phyloP scores from a whole-genome alignment of 2,888 invertebrate genomes.

The Heliconius charithonia region DNA sequence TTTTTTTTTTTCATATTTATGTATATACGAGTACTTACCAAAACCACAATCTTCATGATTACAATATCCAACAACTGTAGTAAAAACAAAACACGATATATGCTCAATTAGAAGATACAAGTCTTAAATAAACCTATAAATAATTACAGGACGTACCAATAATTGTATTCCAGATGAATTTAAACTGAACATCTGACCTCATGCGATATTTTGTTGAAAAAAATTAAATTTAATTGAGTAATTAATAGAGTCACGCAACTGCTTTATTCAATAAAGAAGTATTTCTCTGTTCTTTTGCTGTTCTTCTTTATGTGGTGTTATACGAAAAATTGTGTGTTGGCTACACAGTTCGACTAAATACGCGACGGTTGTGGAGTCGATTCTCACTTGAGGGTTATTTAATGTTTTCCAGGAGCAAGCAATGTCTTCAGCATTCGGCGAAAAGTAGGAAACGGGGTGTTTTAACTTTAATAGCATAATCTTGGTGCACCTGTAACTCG shows the following conservation, averaged over 20 bases:
- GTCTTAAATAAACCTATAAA: slow-evolving; percentile 27
- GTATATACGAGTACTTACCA: slow-evolving; percentile 37
- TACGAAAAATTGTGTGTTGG: not conserved
- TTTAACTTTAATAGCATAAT: too few relatives aligned
- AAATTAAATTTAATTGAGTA: not conserved
- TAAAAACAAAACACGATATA: not conserved
- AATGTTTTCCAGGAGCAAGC: too few relatives aligned
- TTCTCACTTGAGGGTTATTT: too few relatives aligned
- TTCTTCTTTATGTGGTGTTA: too few relatives aligned
- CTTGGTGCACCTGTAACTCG: too few relatives aligned
- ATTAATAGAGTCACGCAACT: not conserved
- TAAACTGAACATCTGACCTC: slow-evolving; percentile 27
- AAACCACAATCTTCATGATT: slow-evolving; percentile 41
- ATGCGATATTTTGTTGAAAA: not conserved
- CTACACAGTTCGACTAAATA: too few relatives aligned
- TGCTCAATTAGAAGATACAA: not conserved
- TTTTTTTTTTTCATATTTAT: not conserved
- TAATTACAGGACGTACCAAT: slow-evolving; percentile 27
- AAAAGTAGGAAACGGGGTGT: too few relatives aligned
- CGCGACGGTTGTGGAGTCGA: too few relatives aligned
- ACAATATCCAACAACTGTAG: not conserved
- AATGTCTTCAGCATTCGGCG: too few relatives aligned
- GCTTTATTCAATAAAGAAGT: not conserved
- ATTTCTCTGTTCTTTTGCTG: not conserved
- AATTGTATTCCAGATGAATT: slow-evolving; percentile 13